Evolutionary conservation across 2,113 vertebrate genomes (phyloP).

Genomic region (Takifugu bimaculatus): DNA sequence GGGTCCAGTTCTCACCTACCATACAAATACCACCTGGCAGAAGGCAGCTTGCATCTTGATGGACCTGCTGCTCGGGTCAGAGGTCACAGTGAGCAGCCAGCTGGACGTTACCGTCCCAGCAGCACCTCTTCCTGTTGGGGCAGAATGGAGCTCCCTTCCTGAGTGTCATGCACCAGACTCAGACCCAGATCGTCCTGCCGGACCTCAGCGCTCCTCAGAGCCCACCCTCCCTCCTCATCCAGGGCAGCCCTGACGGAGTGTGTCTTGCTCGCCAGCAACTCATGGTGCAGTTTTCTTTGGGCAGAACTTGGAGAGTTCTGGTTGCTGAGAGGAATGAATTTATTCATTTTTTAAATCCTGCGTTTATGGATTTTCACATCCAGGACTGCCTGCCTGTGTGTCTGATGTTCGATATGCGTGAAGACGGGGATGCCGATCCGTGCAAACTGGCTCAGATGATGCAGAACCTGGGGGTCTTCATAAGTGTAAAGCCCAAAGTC

Average conservation of each 20-base stretch:
- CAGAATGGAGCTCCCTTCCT: constrained; percentile 77
- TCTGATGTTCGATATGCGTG: constrained; percentile 81
- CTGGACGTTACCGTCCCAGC: constrained; percentile 79
- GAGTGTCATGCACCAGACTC: constrained; percentile 78
- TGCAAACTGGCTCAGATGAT: constrained; percentile 75
- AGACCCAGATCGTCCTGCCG: constrained; percentile 78
- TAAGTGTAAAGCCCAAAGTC: constrained; percentile 78
- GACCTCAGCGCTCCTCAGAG: constrained; percentile 75
- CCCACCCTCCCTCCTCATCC: constrained; percentile 73
- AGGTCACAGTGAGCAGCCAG: constrained; percentile 73
- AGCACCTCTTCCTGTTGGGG: constrained; percentile 78
- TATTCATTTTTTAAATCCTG: not conserved
- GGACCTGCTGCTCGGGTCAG: constrained; percentile 74
- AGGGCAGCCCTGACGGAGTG: constrained; percentile 76
- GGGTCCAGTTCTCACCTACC: no score
- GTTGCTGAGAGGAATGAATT: not conserved
- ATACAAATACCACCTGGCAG: constrained; percentile 41
- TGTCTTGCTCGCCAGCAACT: constrained; percentile 77
- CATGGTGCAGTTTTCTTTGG: constrained; percentile 60
- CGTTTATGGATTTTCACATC: constrained; percentile 3
- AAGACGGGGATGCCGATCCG: constrained; percentile 70
- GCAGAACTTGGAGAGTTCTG: not conserved
- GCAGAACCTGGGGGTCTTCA: constrained; percentile 77
- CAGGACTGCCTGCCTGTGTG: constrained; percentile 80
- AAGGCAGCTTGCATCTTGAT: constrained; percentile 75